These are phyloP conservation scores for Synergus japonicus DNA, from an alignment of 2,888 invertebrate species.

Conservation along the genomic window DNA sequence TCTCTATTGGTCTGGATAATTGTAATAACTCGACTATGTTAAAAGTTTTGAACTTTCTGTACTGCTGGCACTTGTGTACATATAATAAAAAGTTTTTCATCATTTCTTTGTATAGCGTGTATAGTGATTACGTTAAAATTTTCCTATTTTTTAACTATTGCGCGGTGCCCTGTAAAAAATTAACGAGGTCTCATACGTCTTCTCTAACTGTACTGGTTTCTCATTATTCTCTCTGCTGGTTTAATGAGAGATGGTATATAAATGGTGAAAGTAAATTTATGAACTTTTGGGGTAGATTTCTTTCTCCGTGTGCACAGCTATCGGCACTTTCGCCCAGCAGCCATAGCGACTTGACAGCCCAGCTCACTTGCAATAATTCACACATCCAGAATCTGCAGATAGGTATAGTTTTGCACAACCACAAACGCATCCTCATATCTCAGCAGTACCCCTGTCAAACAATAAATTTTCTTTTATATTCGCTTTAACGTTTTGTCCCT, in stretches of 20 bases:
- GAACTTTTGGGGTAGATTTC: slow-evolving; percentile 21
- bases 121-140: not conserved
- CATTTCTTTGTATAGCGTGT: not conserved
- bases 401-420: slow-evolving; percentile 29
- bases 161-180: not conserved
- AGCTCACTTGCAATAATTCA: slow-evolving; percentile 37
- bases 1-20: no score
- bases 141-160: not conserved
- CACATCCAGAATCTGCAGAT: not conserved
- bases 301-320: slow-evolving; percentile 23
- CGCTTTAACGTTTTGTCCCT: not conserved
- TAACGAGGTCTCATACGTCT: not conserved
- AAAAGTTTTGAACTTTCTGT: no score
- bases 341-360: slow-evolving; percentile 23
- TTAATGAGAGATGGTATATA: slow-evolving; percentile 12
- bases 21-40: no score
- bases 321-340: slow-evolving; percentile 20
- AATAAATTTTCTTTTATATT: slow-evolving; percentile 36
- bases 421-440: slow-evolving; percentile 27
- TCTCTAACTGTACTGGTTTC: not conserved
- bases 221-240: slow-evolving; percentile 6
- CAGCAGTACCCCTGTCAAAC: not conserved
- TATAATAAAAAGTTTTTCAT: not conserved
- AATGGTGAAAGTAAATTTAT: slow-evolving; percentile 29
- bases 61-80: not conserved